phyloP scores from a whole-genome alignment of 1,140 invertebrate genomes.

The Tribolium castaneum region DNA sequence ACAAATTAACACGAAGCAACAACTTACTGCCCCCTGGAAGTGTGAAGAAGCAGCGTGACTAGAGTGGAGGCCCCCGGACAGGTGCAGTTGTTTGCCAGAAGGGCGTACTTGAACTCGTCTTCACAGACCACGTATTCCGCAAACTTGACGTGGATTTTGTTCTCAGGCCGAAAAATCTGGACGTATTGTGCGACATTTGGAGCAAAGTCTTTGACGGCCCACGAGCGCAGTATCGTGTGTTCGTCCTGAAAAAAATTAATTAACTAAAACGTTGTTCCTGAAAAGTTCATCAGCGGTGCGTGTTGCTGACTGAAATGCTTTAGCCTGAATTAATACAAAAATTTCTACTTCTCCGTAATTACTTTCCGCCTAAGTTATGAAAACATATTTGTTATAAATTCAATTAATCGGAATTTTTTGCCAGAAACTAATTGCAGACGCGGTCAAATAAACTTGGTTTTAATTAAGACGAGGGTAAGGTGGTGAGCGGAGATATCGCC shows the following conservation, averaged over 20 bases:
- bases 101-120: constrained; percentile 97
- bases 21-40: constrained; percentile 95
- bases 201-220: constrained; percentile 98
- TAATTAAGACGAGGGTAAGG: constrained; percentile 10
- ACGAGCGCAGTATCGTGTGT: constrained; percentile 96
- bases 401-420: neutral
- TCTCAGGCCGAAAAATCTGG: constrained; percentile 97
- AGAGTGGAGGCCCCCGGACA: constrained; percentile 97
- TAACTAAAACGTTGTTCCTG: constrained; percentile 12
- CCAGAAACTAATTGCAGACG: neutral
- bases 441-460: neutral
- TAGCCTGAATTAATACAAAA: neutral
- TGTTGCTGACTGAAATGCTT: neutral
- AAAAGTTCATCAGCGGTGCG: neutral
- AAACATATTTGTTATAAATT: neutral
- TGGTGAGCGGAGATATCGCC: neutral
- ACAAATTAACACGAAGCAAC: neutral
- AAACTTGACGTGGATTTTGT: constrained; percentile 98
- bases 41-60: constrained; percentile 94
- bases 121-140: constrained; percentile 98
- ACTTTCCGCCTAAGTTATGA: neutral
- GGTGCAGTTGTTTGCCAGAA: constrained; percentile 97
- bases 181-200: constrained; percentile 97
- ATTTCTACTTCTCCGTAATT: constrained; percentile 3
- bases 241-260: constrained; percentile 76